Base-by-base conservation (phyloP, 2,888 invertebrate species). In the Eumerus sabulonum region DNA sequence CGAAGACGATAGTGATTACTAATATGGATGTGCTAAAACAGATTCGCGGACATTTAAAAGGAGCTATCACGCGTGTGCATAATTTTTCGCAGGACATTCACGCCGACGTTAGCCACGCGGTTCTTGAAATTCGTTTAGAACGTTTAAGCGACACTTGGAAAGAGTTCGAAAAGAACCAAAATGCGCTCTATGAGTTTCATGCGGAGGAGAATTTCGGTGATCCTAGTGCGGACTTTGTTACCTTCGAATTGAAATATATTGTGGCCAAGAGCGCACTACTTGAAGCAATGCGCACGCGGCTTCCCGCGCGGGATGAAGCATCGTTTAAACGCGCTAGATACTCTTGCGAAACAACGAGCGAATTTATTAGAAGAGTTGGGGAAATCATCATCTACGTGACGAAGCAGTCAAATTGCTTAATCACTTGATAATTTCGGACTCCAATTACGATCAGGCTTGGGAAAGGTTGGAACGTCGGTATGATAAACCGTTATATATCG, bases 291-390 rank as follows among this genome's bases (percentile, higher is more conserved):
- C n/a, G n/a, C n/a, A n/a, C n/a, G n/a, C n/a, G n/a, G n/a, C n/a
- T n/a, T n/a, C n/a, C n/a, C n/a, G n/a, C n/a, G n/a, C n/a, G n/a
- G n/a, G n/a, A n/a, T n/a, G n/a, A n/a, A n/a, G n/a, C n/a, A n/a
- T n/a, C n/a, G n/a, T n/a, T n/a, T n/a, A n/a, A n/a, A n/a, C n/a
- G n/a, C n/a, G n/a, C n/a, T n/a, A n/a, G n/a, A n/a, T n/a, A n/a
- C n/a, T n/a, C n/a, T n/a, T n/a, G n/a, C n/a, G n/a, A n/a, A n/a
- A 2, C 27, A 40, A 1, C 63, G 51, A 45, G 14, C 53, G 12
- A 14, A 44, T 14, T 13, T 53, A 1, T 5, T 63, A 11, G 11
- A 36, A 14, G 13, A 42, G 11, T 13, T 63, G 16, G 51, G 40
- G 40, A 40, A 40, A 40, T n/a, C 40, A 40, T 7, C 40, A n/a